Evolutionary conservation across 2,888 invertebrate genomes (phyloP), one percentile per base, ranked within the genome.

Genomic region (Barypeithes pellucidus): DNA sequence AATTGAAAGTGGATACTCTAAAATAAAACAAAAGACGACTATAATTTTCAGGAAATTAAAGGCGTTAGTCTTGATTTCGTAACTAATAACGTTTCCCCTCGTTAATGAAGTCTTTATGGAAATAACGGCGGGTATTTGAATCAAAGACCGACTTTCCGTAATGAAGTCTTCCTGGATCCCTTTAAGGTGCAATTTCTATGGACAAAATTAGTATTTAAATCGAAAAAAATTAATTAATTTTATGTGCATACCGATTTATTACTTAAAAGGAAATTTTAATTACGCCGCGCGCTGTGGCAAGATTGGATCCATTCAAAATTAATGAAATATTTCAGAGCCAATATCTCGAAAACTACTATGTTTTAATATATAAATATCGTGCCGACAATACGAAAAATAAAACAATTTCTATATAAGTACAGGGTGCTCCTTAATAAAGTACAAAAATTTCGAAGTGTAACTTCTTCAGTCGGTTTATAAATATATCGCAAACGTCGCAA

Each of bases 101-200:
- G 52, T 52, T 67, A 67, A 67, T 67, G 66, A 67, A 67, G 41
- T 54, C 66, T 43, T 57, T 57, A 67, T 67, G 66, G 57, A 57
- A 67, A 67, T 67, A 20, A 39, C 33, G n/a, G 9, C 43, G 14
- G 43, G 41, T 22, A 41, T 67, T 57, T 43, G 54, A 67, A 67
- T 67, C 54, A 67, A 67, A 54, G 41, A n/a, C 12, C 24, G 47
- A 47, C 52, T 24, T 24, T 52, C 7, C 4, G 52, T 52, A 52
- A 52, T 52, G 52, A 52, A 29, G 52, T 24, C 52, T 12, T 52
- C 14, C n/a, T 3, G 52, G 24, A 52, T 52, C 29, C 24, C 52
- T 12, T 52, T 52, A 24, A 29, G 16, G 24, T 52, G 52, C 22
- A 52, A 52, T 52, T 22, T 50, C 50, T 50, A 22, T 50, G 16